Base-by-base conservation (phyloP, 2,113 vertebrate genomes). In the Ibidorhyncha struthersii region DNA sequence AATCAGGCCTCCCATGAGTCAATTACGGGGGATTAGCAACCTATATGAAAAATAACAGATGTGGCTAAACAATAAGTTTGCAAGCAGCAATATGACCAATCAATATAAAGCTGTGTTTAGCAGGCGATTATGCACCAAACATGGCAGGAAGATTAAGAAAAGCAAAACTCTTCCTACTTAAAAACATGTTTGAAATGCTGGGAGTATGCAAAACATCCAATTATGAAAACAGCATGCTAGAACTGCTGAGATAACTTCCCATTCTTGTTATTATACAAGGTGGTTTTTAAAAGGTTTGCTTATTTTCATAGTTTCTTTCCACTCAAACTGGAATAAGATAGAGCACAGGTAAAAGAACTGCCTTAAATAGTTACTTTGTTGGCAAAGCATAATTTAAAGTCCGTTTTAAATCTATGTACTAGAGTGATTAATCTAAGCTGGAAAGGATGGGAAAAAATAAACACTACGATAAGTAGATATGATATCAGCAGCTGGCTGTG, bases 391-490 rank as follows among this genome's bases (percentile, higher is more conserved):
- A 15, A 74, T 45, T 86, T 61, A 47, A 30, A 84, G 77, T 72
- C 80, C 41, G 1, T 90, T 93, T 71, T 43, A 78, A 89, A 83
- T 80, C 78, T 93, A 36, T 67, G 10, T 18, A 29, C 30, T 4
- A 9, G 67, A 38, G 55, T 45, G 58, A 90, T 73, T 93, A 80
- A 96, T 89, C 80, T 63, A 14, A 85, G 74, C 67, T 94, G 58
- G 84, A 91, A 82, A 94, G 86, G 89, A 97, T 96, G 94, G 89
- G 94, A 94, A 97, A 95, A 94, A 94, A 97, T 96, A 96, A 96
- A 97, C 95, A 91, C 26, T 34, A 16, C 2, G 72, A 90, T 91
- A 96, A 96, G 71, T 49, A 96, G 89, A 94, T 95, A 91, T 47
- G 93, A 66, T 91, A 96, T 89, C 91, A 90, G 70, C 70, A 65